These are phyloP conservation scores for Lycodopsis pacificus DNA, from an alignment of 2,797 vertebrate genomes.

Conservation along the genomic window DNA sequence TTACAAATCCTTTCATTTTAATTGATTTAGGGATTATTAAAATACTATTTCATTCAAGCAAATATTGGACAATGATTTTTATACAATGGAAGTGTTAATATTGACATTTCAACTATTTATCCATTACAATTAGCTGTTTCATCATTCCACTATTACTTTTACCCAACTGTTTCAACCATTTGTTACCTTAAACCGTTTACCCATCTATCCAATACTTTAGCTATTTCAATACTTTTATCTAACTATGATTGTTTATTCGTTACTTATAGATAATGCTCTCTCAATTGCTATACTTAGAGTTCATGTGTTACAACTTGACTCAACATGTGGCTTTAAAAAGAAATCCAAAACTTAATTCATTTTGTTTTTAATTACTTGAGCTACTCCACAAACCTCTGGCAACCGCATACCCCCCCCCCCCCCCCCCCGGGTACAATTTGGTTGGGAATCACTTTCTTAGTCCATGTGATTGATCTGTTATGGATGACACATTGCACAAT, in stretches of 20 bases:
- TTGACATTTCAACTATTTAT: not conserved
- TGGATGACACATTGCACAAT: slow-evolving; percentile 1
- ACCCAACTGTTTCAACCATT: not conserved
- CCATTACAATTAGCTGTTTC: not conserved
- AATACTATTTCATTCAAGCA: too few species aligned
- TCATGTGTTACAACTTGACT: not conserved
- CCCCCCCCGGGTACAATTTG: not conserved
- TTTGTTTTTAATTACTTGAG: not conserved
- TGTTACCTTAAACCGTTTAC: not conserved
- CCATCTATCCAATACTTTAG: not conserved
- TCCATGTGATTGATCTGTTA: slow-evolving; percentile 6
- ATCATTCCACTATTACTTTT: not conserved
- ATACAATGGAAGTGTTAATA: not conserved
- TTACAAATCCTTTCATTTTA: not conserved
- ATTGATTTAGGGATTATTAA: not conserved
- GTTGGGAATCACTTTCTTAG: not conserved
- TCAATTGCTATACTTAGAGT: not conserved
- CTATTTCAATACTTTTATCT: not conserved
- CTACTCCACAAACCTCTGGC: not conserved
- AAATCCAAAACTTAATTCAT: not conserved
- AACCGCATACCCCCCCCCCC: not conserved
- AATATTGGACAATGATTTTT: not conserved
- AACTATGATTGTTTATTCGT: not conserved
- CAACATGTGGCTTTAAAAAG: not conserved
- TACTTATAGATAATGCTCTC: not conserved